Conservation (phyloP, 2,797 vertebrate genomes). For the Acanthornis magna region DNA sequence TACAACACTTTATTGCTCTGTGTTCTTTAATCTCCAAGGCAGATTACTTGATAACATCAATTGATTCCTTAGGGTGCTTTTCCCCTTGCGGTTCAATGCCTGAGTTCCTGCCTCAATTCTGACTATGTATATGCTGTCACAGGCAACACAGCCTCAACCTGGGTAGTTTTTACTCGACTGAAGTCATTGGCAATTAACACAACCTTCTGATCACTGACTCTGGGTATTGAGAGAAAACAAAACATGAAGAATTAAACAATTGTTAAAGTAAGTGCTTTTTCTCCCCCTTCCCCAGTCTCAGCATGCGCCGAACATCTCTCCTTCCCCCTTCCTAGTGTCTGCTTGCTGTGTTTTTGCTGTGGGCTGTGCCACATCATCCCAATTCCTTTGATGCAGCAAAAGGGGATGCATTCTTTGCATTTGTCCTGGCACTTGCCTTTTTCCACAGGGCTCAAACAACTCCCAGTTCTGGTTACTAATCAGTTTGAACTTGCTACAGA, state of each 20-base stretch:
- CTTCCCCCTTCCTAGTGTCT: not conserved
- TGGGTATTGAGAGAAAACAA: not conserved
- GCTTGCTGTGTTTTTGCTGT: not conserved
- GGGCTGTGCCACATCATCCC: not conserved
- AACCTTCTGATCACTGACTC: not conserved
- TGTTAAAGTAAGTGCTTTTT: not conserved
- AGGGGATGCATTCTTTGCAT: not conserved
- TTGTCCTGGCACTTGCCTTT: not conserved
- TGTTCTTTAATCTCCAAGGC: constrained; percentile 37
- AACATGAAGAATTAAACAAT: not conserved
- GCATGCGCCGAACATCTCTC: not conserved
- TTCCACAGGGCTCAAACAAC: not conserved
- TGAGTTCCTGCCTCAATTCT: not conserved
- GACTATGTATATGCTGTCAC: not conserved
- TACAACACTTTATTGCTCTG: constrained; percentile 13
- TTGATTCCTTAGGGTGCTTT: constrained; percentile 49
- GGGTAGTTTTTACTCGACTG: not conserved
- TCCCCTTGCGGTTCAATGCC: not conserved
- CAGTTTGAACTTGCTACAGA: not conserved
- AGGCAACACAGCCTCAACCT: not conserved
- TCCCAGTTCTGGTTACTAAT: not conserved
- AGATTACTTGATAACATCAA: constrained; percentile 41
- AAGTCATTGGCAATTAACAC: not conserved
- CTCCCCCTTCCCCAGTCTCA: not conserved
- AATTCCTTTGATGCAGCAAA: not conserved